Percentiles rank a stretch among this genome's conserved stretches.
Conservation (phyloP, 2,888 invertebrate species). For the Dendrolimus pini region DNA sequence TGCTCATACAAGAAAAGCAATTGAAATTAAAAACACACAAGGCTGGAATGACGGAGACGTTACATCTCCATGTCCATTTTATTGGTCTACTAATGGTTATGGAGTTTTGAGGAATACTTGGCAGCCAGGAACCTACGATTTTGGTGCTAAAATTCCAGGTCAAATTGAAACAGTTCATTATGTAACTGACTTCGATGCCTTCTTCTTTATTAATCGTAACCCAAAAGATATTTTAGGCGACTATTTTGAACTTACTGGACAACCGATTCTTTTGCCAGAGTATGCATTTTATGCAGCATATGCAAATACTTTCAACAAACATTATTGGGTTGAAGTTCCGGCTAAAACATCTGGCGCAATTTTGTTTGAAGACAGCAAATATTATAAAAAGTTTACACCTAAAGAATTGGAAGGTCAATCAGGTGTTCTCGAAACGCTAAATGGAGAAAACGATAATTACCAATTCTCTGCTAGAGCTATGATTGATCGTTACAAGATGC, state of each 20-base stretch:
- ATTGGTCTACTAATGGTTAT: slow-evolving; percentile 61
- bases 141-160: slow-evolving; percentile 31
- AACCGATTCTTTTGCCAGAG: slow-evolving; percentile 57
- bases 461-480: slow-evolving; percentile 68
- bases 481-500: slow-evolving; percentile 55
- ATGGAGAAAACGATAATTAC: slow-evolving; percentile 63
- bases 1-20: slow-evolving; percentile 52
- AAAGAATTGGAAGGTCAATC: slow-evolving; percentile 40
- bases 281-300: slow-evolving; percentile 65
- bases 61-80: slow-evolving; percentile 61
- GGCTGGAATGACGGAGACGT: slow-evolving; percentile 59
- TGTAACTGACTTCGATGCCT: slow-evolving; percentile 50
- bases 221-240: slow-evolving; percentile 50
- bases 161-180: slow-evolving; percentile 35
- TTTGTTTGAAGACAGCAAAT: slow-evolving; percentile 57
- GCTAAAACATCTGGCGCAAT: slow-evolving; percentile 37
- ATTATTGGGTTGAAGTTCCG: slow-evolving; percentile 59
- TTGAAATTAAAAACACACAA: slow-evolving; percentile 53
- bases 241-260: slow-evolving; percentile 61
- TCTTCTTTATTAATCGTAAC: slow-evolving; percentile 47
- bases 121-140: slow-evolving; percentile 57
- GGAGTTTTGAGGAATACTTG: slow-evolving; percentile 64
- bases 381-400: slow-evolving; percentile 57
- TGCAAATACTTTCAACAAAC: slow-evolving; percentile 62
- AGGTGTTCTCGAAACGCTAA: slow-evolving; percentile 60